Base-by-base conservation (phyloP, 1,140 invertebrate genomes). In the Caenorhabditis inopinata region DNA sequence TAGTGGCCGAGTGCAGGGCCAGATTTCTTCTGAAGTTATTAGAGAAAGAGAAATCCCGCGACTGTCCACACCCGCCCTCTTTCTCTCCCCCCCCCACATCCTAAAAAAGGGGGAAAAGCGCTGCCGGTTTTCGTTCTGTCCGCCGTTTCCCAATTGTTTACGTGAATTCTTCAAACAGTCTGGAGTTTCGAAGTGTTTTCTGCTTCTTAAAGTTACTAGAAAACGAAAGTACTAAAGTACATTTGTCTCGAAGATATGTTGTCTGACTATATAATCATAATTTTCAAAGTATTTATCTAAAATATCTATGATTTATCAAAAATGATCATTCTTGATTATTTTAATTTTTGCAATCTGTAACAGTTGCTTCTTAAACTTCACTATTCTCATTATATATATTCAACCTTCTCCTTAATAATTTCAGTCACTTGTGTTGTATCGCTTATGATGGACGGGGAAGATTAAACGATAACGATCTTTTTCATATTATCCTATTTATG, bases 11-110 rank as follows among this genome's bases (percentile, higher is more conserved):
- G 58, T 68, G 58, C 58, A 68, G 38, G 58, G 29, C 58, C 58
- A 68, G 58, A 35, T 68, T 68, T 68, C 51, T 42, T n/a, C 58
- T 32, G n/a, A 68, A 68, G 58, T 68, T 68, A 68, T 68, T 68
- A 68, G 58, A 68, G 58, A 68, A 68, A 68, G 58, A 68, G 58
- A 68, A 68, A 68, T 68, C 58, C 58, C 35, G 58, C 38, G 58
- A 68, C 58, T 68, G 32, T 68, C 58, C 58, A 68, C 58, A 38
- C 58, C 58, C 58, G 58, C 58, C 58, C 58, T 68, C 32, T 68
- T 18, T 58, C 27, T 42, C 23, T 25, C 1, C 27, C 21, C 38
- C 58, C 58, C 58, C 35, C 32, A 68, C 32, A 29, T 32, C 12
- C 35, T 42, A 38, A 32, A 68, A 68, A 29, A 68, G n/a, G 29